These are phyloP conservation scores for Macrostomum lignano DNA, from an alignment of 1,140 invertebrate species.

Conservation along the genomic window DNA sequence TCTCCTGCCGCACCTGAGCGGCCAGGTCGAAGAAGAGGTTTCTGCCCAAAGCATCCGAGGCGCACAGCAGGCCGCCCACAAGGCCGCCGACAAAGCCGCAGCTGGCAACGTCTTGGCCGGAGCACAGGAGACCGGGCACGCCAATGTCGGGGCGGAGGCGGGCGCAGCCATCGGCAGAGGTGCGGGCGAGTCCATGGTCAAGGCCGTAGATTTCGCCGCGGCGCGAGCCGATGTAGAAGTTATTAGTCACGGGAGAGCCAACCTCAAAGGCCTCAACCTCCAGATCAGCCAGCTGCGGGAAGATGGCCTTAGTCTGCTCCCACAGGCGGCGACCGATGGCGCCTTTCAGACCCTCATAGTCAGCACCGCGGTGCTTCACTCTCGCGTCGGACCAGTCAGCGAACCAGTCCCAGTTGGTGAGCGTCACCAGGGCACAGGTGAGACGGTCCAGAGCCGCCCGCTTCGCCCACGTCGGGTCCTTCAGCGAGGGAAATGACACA, in stretches of 20 bases:
- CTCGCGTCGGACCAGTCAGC: slow-evolving; percentile 19
- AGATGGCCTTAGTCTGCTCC: slow-evolving; percentile 16
- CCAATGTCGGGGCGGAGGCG: slow-evolving; percentile 21
- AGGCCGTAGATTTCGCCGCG: slow-evolving; percentile 27
- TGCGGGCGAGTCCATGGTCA: slow-evolving; percentile 15
- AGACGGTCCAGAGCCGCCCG: too few relatives aligned
- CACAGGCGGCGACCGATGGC: slow-evolving; percentile 20
- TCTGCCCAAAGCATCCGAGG: slow-evolving; percentile 17
- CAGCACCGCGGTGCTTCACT: slow-evolving; percentile 23
- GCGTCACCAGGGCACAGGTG: slow-evolving; percentile 18
- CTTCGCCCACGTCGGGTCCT: too few relatives aligned
- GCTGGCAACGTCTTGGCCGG: slow-evolving; percentile 24
- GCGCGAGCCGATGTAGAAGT: slow-evolving; percentile 19
- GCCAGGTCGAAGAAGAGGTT: slow-evolving; percentile 22
- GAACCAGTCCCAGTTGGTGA: slow-evolving; percentile 25
- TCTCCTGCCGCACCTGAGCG: slow-evolving; percentile 8
- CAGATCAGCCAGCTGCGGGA: slow-evolving; percentile 22
- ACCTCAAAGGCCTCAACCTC: too few relatives aligned
- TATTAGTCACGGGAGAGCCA: slow-evolving; percentile 24
- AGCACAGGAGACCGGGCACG: slow-evolving; percentile 20
- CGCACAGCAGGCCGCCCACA: slow-evolving; percentile 18
- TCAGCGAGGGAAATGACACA: too few relatives aligned
- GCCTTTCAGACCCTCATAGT: slow-evolving; percentile 24
- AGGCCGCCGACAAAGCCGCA: slow-evolving; percentile 25
- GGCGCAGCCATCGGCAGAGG: slow-evolving; percentile 11